phyloP scores from a whole-genome alignment of 1,140 invertebrate genomes.

The Diprion similis region DNA sequence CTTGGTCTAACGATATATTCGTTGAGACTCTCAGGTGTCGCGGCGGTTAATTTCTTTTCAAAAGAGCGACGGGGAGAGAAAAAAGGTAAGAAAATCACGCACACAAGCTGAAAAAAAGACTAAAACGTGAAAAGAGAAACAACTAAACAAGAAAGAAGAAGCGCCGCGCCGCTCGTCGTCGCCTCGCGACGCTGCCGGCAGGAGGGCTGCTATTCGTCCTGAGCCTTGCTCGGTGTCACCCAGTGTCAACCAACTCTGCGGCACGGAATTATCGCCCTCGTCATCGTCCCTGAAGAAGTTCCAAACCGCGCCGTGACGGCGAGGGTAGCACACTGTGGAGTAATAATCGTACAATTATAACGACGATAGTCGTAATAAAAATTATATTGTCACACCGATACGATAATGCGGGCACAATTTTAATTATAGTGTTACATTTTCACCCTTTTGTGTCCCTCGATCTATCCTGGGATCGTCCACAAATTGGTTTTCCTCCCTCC shows the following conservation, averaged over 20 bases:
- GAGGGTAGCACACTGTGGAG: too few relatives aligned
- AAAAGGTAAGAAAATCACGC: too few relatives aligned
- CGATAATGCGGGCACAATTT: not conserved
- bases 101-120: not conserved
- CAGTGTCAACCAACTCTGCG: not conserved
- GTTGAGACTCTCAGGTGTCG: not conserved
- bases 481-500: too few relatives aligned
- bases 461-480: too few relatives aligned
- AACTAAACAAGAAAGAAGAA: not conserved
- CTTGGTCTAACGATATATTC: not conserved
- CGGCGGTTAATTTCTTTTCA: not conserved
- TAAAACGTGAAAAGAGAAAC: not conserved
- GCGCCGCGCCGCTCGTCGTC: not conserved
- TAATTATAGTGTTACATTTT: too few relatives aligned
- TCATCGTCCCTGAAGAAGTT: not conserved
- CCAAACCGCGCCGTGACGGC: too few relatives aligned
- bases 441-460: too few relatives aligned
- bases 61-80: too few relatives aligned
- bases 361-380: not conserved
- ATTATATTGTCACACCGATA: not conserved
- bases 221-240: not conserved
- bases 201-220: not conserved
- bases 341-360: too few relatives aligned
- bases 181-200: not conserved
- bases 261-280: not conserved